Percentiles rank a stretch among this genome's conserved stretches.
These are phyloP conservation scores for Wasmannia auropunctata DNA, from an alignment of 1,140 invertebrate genomes.

Conservation along the genomic window DNA sequence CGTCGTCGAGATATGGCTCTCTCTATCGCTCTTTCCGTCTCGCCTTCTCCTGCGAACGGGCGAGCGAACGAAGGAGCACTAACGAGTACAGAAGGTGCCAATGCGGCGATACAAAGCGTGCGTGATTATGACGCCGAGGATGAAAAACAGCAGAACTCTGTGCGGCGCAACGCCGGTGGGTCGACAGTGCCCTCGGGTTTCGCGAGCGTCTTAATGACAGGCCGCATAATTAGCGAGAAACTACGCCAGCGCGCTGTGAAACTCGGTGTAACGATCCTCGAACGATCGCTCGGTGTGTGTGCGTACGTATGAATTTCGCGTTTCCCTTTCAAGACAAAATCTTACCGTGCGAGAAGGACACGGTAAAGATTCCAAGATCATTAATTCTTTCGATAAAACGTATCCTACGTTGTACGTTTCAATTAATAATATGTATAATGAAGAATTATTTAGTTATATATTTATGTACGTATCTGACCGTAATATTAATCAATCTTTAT, in stretches of 20 bases:
- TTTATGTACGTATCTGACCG: not conserved
- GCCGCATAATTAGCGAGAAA: conserved; percentile 55
- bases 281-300: not conserved
- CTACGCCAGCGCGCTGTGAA: not conserved
- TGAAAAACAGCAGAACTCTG: conserved; percentile 32
- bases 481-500: not conserved
- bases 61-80: conserved; percentile 19
- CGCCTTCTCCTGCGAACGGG: not conserved
- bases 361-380: not conserved
- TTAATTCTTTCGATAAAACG: not conserved
- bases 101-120: conserved; percentile 46
- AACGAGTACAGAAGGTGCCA: conserved; percentile 50
- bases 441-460: not conserved
- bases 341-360: not conserved
- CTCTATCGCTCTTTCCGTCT: not conserved
- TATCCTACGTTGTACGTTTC: not conserved
- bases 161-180: conserved; percentile 2
- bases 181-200: conserved; percentile 42
- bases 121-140: conserved; percentile 45
- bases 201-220: conserved; percentile 50
- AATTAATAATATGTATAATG: not conserved
- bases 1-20: conserved; percentile 26
- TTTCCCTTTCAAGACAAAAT: not conserved
- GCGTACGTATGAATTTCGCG: not conserved
- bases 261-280: conserved; percentile 13